phyloP scores from a whole-genome alignment of 2,797 vertebrate species.

The Lithobates pipiens region DNA sequence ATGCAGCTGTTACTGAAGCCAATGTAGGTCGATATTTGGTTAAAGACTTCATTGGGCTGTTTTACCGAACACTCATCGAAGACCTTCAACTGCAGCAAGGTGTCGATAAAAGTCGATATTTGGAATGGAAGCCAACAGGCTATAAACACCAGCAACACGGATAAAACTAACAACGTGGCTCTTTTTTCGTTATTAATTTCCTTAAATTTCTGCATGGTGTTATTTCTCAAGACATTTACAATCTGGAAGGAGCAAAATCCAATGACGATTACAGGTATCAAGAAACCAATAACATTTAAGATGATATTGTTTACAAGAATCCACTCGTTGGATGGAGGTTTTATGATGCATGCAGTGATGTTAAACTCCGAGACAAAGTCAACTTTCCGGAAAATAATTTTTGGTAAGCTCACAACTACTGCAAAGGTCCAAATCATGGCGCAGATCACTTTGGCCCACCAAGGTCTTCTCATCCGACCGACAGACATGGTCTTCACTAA shows the following conservation, averaged over 20 bases:
- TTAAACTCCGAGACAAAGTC: slow-evolving; percentile 64
- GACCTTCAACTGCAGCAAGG: slow-evolving; percentile 66
- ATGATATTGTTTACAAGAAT: slow-evolving; percentile 77
- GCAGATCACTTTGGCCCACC: slow-evolving; percentile 80
- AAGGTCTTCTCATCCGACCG: slow-evolving; percentile 77
- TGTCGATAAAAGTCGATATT: slow-evolving; percentile 81
- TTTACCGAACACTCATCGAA: slow-evolving; percentile 70
- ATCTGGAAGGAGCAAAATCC: slow-evolving; percentile 82
- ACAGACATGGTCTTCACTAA: slow-evolving; percentile 86
- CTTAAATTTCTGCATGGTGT: slow-evolving; percentile 72
- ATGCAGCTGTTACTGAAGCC: slow-evolving; percentile 88
- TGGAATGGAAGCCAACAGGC: slow-evolving; percentile 89
- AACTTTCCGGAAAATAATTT: slow-evolving; percentile 79
- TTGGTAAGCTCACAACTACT: slow-evolving; percentile 80
- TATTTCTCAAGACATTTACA: slow-evolving; percentile 74
- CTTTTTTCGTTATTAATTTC: slow-evolving; percentile 76
- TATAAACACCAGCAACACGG: slow-evolving; percentile 81
- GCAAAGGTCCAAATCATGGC: slow-evolving; percentile 82
- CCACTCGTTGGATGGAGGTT: slow-evolving; percentile 79
- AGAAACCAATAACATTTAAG: slow-evolving; percentile 80
- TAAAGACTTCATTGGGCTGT: slow-evolving; percentile 73
- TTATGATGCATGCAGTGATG: slow-evolving; percentile 74
- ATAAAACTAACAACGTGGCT: slow-evolving; percentile 80
- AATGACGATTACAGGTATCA: slow-evolving; percentile 81
- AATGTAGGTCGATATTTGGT: slow-evolving; percentile 76